Base-by-base conservation (phyloP, 2,888 invertebrate species). In the Noctua fimbriata region DNA sequence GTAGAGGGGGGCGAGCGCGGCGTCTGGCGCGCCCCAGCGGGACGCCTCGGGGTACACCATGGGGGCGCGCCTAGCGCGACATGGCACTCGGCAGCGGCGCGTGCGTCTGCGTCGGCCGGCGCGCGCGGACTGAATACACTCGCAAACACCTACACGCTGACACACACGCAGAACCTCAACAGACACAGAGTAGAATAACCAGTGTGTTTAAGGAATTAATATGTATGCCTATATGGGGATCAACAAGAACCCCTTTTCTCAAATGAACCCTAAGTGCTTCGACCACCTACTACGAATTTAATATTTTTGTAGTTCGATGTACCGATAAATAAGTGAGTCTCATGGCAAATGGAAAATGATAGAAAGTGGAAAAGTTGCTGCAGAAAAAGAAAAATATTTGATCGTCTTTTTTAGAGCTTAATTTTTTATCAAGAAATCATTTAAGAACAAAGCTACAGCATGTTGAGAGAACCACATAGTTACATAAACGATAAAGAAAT, bases 1-100 rank as follows among this genome's bases (percentile, higher is more conserved):
- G 97, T 97, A 97, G 94, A 97, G 97, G 94, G 97, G 97, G 91
- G 97, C 97, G 96, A 97, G 97, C 90, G 97, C 97, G 91, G 97
- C 95, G 94, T 97, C 97, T 96, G 97, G 97, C 96, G 96, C 97
- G 97, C 96, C 97, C 97, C 97, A 97, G 93, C 97, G 96, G 94
- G 96, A 93, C 91, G 97, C 96, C 95, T 97, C 97, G 90, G 97
- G 97, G 95, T 97, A 97, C 93, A 97, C 97, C 97, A 97, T 97
- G 95, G 94, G 93, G 93, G 93, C 94, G 94, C 93, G 93, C 93
- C 93, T 94, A 94, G 93, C 94, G 94, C 93, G 90, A 92, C 95
- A 94, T 94, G 92, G 93, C 93, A 90, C 88, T 89, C 89, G 90
- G 88, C 92, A 92, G 93, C 93, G 93, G 94, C 95, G 94, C 93